These are phyloP conservation scores for Oplegnathus fasciatus DNA, from an alignment of 2,113 vertebrate species.

Conservation along the genomic window DNA sequence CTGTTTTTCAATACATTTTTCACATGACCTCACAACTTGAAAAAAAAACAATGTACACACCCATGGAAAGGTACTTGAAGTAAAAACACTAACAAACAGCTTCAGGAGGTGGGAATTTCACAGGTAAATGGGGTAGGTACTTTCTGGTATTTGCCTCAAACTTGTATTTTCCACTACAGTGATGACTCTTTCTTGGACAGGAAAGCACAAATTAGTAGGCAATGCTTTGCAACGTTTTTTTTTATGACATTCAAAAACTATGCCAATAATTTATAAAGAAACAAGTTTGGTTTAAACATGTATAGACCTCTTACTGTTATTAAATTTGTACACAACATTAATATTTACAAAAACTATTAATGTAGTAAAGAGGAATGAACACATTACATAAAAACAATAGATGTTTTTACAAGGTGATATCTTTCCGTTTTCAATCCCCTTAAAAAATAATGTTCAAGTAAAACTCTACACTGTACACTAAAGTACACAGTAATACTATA, in stretches of 20 bases:
- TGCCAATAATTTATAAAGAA: background rate
- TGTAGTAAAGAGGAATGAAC: background rate
- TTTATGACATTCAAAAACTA: slow-evolving; percentile 5
- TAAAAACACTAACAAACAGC: slow-evolving; percentile 61
- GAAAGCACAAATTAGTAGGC: slow-evolving; percentile 10
- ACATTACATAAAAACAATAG: background rate
- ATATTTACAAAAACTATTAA: slow-evolving; percentile 13
- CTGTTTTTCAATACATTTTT: slow-evolving; percentile 98
- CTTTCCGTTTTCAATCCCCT: background rate
- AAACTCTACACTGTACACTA: slow-evolving; percentile 26
- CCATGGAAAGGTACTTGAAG: slow-evolving; percentile 89
- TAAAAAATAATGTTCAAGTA: slow-evolving; percentile 41
- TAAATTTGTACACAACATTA: slow-evolving; percentile 4
- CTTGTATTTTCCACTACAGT: slow-evolving; percentile 48
- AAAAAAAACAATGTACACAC: slow-evolving; percentile 87
- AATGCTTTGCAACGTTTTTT: background rate
- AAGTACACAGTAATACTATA: slow-evolving; percentile 56
- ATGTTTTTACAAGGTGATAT: slow-evolving; percentile 26
- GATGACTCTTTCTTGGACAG: background rate
- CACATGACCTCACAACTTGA: slow-evolving; percentile 90
- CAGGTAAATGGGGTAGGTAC: slow-evolving; percentile 38
- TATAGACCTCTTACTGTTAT: slow-evolving; percentile 7
- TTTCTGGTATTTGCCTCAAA: slow-evolving; percentile 35
- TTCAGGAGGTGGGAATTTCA: slow-evolving; percentile 54
- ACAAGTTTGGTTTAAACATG: slow-evolving; percentile 12